Conservation (phyloP, 2,113 vertebrate genomes). For the Sciurus niger region DNA sequence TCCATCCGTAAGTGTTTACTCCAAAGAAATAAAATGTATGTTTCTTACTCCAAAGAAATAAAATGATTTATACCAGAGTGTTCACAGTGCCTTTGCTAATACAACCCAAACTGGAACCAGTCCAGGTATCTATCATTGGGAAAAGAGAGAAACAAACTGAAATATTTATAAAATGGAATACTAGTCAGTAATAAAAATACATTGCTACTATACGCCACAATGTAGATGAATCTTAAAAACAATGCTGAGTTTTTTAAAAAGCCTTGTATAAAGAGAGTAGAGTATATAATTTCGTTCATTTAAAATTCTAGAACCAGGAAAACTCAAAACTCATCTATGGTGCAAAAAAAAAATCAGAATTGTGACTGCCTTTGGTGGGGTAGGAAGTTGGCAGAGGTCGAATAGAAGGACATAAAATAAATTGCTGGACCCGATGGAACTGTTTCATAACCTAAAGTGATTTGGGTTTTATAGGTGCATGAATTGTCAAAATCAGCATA, state of each 20-base stretch:
- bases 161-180: background rate
- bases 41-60: background rate
- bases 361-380: background rate
- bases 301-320: background rate
- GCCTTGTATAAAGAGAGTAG: background rate
- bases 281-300: background rate
- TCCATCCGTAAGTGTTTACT: background rate
- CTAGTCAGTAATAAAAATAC: background rate
- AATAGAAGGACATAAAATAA: background rate
- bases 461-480: background rate
- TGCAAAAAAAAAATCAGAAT: background rate
- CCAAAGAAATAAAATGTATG: background rate
- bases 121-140: background rate
- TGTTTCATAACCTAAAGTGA: background rate
- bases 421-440: background rate
- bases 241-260: background rate
- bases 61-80: background rate
- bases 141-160: background rate
- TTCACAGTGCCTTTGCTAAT: background rate
- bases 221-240: constrained; percentile 6
- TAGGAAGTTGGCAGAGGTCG: background rate
- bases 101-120: background rate
- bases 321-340: background rate
- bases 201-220: background rate
- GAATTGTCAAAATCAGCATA: background rate